phyloP scores from a whole-genome alignment of 2,888 invertebrate species.

The Drosophila putrida region DNA sequence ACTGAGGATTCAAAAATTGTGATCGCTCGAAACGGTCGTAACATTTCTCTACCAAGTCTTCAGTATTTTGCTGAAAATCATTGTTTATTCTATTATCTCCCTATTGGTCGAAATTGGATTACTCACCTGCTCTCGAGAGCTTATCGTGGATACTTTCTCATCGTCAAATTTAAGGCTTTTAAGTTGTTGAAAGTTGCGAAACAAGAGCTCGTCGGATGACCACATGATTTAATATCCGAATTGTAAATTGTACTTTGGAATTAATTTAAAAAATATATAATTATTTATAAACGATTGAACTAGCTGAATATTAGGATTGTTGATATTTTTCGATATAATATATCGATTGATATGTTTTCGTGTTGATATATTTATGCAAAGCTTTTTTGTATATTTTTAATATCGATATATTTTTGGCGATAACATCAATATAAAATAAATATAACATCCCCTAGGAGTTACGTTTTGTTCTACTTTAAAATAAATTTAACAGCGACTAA shows the following conservation, averaged over 20 bases:
- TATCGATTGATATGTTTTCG: too few species aligned
- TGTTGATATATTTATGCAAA: too few species aligned
- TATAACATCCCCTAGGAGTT: too few species aligned
- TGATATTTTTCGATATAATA: too few species aligned
- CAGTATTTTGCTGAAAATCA: conserved; percentile 86
- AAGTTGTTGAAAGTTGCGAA: conserved; percentile 80
- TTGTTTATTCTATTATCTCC: conserved; percentile 5
- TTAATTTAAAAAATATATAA: conserved; percentile 22
- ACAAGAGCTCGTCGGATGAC: conserved; percentile 61
- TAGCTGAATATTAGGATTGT: too few species aligned
- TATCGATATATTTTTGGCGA: too few species aligned
- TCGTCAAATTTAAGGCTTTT: conserved; percentile 87
- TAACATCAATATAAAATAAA: too few species aligned
- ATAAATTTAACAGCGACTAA: too few species aligned
- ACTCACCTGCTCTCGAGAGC: conserved; percentile 88
- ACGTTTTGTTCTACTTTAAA: too few species aligned
- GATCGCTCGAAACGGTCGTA: conserved; percentile 86
- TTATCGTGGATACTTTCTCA: conserved; percentile 87
- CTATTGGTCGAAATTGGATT: conserved; percentile 15
- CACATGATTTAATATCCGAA: conserved; percentile 54
- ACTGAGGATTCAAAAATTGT: conserved; percentile 86
- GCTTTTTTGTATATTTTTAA: too few species aligned
- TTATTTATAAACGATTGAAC: not conserved
- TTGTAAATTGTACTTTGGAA: conserved; percentile 29
- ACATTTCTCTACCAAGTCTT: conserved; percentile 87